These are phyloP conservation scores for Drosophila ficusphila DNA, from an alignment of 1,140 invertebrate genomes.

Conservation along the genomic window DNA sequence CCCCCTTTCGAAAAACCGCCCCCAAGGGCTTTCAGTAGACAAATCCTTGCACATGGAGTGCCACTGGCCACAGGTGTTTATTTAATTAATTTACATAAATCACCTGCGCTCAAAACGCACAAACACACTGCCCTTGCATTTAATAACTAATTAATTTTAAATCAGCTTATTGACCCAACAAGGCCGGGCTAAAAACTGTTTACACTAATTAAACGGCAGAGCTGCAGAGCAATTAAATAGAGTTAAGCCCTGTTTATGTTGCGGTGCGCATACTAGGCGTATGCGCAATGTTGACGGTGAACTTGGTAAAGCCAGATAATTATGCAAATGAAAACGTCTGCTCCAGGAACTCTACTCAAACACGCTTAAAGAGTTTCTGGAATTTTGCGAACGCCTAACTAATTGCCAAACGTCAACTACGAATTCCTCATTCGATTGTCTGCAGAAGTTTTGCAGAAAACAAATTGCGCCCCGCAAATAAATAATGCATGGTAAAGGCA, in stretches of 20 bases:
- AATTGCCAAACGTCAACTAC: constrained; percentile 35
- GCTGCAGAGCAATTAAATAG: constrained; percentile 29
- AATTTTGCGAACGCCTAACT: constrained; percentile 18
- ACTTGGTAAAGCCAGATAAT: constrained; percentile 17
- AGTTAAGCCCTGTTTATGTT: constrained; percentile 22
- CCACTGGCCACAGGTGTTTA: constrained; percentile 49
- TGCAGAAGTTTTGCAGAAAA: constrained; percentile 40
- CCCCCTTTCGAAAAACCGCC: neutral
- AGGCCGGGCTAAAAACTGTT: constrained; percentile 38
- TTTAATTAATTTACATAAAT: constrained; percentile 59
- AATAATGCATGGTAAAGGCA: constrained; percentile 45
- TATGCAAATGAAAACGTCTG: constrained; percentile 15
- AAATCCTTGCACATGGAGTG: constrained; percentile 15
- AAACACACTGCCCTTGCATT: constrained; percentile 24
- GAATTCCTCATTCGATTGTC: constrained; percentile 42
- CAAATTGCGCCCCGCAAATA: constrained; percentile 46
- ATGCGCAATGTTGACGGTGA: constrained; percentile 41
- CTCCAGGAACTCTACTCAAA: neutral
- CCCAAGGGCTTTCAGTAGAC: constrained; percentile 1
- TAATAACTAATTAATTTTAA: constrained; percentile 57
- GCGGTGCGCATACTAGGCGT: constrained; percentile 38
- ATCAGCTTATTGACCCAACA: constrained; percentile 41
- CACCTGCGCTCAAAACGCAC: constrained; percentile 6
- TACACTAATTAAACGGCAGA: constrained; percentile 54
- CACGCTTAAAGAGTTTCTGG: neutral